phyloP scores from a whole-genome alignment of 2,888 invertebrate species.

The Cephus pulcher region DNA sequence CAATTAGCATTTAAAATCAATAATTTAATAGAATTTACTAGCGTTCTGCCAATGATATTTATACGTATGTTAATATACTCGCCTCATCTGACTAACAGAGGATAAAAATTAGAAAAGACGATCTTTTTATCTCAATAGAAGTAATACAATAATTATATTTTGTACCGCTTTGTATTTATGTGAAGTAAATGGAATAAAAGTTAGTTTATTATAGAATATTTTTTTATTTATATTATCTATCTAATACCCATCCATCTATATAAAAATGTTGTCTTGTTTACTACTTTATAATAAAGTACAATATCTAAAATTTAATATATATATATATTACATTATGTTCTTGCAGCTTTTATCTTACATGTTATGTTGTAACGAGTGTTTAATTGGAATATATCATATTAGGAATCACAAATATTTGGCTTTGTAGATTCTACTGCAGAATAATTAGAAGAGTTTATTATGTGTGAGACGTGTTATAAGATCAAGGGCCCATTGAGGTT shows the following conservation, averaged over 20 bases:
- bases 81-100: neutral
- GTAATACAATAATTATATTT: neutral
- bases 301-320: neutral
- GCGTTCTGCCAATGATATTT: neutral
- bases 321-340: neutral
- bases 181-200: neutral
- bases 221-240: neutral
- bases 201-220: neutral
- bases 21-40: neutral
- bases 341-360: neutral
- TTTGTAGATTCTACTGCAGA: neutral
- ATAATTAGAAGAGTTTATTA: constrained; percentile 37
- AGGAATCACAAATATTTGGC: neutral
- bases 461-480: constrained; percentile 62
- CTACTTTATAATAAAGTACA: neutral
- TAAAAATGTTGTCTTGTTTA: neutral
- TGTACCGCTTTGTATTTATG: neutral
- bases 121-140: neutral
- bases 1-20: neutral
- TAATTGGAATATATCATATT: neutral
- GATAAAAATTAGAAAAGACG: neutral
- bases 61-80: neutral
- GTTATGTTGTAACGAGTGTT: neutral
- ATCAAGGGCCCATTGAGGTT: constrained; percentile 67
- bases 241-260: neutral